phyloP scores from a whole-genome alignment of 2,888 invertebrate genomes.

The Petrolisthes manimaculis region DNA sequence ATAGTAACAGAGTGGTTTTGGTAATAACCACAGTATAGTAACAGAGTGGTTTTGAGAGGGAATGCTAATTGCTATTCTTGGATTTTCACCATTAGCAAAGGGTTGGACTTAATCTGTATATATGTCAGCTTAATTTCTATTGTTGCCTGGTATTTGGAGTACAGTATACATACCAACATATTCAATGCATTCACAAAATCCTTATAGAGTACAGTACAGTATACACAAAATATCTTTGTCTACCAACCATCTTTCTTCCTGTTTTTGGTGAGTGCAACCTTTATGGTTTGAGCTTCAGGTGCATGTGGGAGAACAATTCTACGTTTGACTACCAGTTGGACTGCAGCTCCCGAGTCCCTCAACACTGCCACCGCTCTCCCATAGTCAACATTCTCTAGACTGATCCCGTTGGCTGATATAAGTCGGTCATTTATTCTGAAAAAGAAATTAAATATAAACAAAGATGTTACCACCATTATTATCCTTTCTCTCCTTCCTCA shows the following conservation, averaged over 20 bases:
- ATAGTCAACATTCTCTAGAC: conserved; percentile 97
- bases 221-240: neutral
- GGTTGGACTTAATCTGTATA: no score
- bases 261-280: conserved; percentile 89
- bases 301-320: conserved; percentile 76
- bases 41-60: no score
- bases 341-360: conserved; percentile 89
- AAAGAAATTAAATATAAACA: neutral
- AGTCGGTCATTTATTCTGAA: conserved; percentile 96
- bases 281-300: conserved; percentile 77
- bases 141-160: no score
- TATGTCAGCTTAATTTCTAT: no score
- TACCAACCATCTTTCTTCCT: conserved; percentile 91
- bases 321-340: conserved; percentile 88
- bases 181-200: no score
- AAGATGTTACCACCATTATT: neutral
- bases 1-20: no score
- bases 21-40: no score
- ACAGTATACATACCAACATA: no score
- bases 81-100: no score
- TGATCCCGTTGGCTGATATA: conserved; percentile 94
- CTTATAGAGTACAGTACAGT: no score
- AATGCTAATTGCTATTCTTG: no score
- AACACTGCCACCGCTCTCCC: conserved; percentile 92
- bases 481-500: neutral